phyloP scores from a whole-genome alignment of 1,140 invertebrate genomes.

The Drosophila teissieri region DNA sequence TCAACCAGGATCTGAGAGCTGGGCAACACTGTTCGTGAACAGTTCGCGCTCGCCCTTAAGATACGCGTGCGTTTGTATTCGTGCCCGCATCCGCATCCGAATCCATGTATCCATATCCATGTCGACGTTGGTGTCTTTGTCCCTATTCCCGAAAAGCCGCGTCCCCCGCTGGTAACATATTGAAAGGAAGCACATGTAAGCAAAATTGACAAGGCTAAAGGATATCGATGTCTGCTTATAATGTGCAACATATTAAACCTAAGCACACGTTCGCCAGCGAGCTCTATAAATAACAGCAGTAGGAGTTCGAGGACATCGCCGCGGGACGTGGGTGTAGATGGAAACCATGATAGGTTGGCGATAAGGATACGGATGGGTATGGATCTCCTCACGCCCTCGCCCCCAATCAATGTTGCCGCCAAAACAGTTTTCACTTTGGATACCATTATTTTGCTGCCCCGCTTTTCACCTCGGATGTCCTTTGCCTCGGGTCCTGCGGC shows the following conservation, averaged over 20 bases:
- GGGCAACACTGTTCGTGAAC: constrained; percentile 60
- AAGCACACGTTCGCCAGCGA: constrained; percentile 69
- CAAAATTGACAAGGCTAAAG: constrained; percentile 84
- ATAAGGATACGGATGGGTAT: constrained; percentile 6
- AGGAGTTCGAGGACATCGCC: constrained; percentile 24
- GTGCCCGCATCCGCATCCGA: constrained; percentile 20
- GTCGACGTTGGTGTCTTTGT: constrained; percentile 35
- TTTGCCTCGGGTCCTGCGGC: constrained; percentile 69
- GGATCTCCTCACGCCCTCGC: constrained; percentile 15
- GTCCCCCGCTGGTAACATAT: constrained; percentile 64
- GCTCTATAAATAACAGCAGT: constrained; percentile 83
- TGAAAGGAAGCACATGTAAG: constrained; percentile 82
- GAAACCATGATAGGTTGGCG: background rate
- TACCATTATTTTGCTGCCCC: constrained; percentile 76
- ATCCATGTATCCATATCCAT: constrained; percentile 17
- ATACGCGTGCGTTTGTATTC: constrained; percentile 71
- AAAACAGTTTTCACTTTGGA: constrained; percentile 82
- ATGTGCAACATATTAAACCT: constrained; percentile 84
- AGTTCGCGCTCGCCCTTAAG: constrained; percentile 77
- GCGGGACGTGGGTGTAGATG: background rate
- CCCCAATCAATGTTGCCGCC: constrained; percentile 77
- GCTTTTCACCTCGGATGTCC: constrained; percentile 58
- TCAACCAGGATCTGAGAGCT: constrained; percentile 38
- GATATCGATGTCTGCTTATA: constrained; percentile 85
- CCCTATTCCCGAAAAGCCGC: constrained; percentile 18